These are phyloP conservation scores for Fundulus diaphanus DNA, from an alignment of 2,797 vertebrate species.

Conservation along the genomic window DNA sequence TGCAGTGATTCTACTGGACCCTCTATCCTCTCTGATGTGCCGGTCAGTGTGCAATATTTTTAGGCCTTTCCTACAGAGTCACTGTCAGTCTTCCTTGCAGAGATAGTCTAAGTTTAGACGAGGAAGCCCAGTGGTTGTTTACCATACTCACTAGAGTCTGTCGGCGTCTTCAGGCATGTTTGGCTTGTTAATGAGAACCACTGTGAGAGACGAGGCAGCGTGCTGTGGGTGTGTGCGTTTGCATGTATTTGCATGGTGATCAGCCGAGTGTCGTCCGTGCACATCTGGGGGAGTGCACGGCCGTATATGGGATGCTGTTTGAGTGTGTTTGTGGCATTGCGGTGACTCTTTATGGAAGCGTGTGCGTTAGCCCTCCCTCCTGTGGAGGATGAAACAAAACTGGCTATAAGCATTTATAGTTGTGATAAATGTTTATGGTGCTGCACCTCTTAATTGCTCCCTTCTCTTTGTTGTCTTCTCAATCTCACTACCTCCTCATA, in stretches of 20 bases:
- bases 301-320: constrained; percentile 35
- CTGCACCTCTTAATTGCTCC: constrained; percentile 54
- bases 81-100: constrained; percentile 23
- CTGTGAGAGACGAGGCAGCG: constrained; percentile 63
- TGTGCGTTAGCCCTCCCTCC: constrained; percentile 33
- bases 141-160: constrained; percentile 75
- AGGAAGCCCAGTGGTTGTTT: constrained; percentile 77
- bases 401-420: constrained; percentile 57
- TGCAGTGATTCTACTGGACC: neutral
- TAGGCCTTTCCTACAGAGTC: neutral
- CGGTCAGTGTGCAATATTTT: neutral
- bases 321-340: constrained; percentile 13
- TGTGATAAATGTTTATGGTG: constrained; percentile 66
- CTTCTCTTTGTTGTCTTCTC: constrained; percentile 15
- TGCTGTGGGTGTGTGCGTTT: constrained; percentile 60
- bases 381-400: constrained; percentile 46
- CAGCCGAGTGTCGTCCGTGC: constrained; percentile 40
- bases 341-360: constrained; percentile 21
- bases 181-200: constrained; percentile 80
- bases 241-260: constrained; percentile 75
- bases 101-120: constrained; percentile 64
- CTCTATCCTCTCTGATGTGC: too few species aligned
- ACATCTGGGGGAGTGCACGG: constrained; percentile 39
- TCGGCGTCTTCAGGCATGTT: constrained; percentile 80
- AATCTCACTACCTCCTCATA: constrained; percentile 13